A percentile compares a stretch with the other conserved stretches of the same genome.
phyloP scores from a whole-genome alignment of 2,113 vertebrate genomes.

The Lepisosteus oculatus region DNA sequence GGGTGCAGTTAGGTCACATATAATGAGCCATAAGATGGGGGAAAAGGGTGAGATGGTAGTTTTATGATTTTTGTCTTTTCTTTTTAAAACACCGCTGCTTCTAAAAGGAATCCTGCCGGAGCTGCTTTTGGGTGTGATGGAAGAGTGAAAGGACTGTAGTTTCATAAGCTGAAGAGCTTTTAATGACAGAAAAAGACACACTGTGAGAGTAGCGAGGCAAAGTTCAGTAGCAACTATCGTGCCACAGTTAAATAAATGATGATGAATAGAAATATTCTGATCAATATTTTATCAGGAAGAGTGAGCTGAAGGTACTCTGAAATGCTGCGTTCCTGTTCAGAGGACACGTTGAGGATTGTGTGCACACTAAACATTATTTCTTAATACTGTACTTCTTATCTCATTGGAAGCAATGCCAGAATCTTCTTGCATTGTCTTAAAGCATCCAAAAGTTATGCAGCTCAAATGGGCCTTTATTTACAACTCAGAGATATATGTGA shows the following conservation, averaged over 20 bases:
- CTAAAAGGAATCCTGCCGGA: constrained; percentile 12
- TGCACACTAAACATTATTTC: no score
- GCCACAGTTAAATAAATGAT: constrained; percentile 33
- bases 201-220: background rate
- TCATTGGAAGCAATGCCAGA: background rate
- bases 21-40: background rate
- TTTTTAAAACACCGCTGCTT: constrained; percentile 15
- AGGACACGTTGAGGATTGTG: no score
- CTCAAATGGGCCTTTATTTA: background rate
- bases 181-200: background rate
- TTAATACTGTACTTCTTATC: no score
- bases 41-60: background rate
- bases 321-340: no score
- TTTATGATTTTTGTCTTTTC: constrained; percentile 11
- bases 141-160: constrained; percentile 7
- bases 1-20: background rate
- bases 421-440: background rate
- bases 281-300: constrained; percentile 23
- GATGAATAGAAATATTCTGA: constrained; percentile 10
- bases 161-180: constrained; percentile 11
- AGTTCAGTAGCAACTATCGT: constrained; percentile 17
- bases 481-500: background rate
- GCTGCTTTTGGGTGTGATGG: constrained; percentile 16
- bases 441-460: background rate
- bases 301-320: background rate